Evolutionary conservation across 2,888 invertebrate species (phyloP).

Genomic region (Isotomurus palustris): DNA sequence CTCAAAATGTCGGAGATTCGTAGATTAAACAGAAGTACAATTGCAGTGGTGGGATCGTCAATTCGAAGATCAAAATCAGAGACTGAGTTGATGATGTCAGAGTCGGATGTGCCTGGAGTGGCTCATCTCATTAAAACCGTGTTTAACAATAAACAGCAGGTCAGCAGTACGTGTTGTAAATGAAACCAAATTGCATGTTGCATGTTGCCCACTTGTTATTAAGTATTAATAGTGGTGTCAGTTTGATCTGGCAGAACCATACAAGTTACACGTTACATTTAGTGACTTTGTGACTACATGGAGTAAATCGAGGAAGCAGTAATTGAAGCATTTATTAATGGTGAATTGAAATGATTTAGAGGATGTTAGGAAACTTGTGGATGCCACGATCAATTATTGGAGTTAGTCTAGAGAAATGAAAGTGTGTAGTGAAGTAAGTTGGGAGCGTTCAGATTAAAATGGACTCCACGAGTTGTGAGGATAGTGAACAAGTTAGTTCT

Average conservation of each 20-base stretch:
- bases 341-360: conserved; percentile 1
- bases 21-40: conserved; percentile 32
- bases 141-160: conserved; percentile 22
- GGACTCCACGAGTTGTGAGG: not conserved
- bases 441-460: not conserved
- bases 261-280: too few relatives aligned
- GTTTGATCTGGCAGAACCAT: too few relatives aligned
- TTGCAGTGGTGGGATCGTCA: conserved; percentile 35
- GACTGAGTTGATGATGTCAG: too few relatives aligned
- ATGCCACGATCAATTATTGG: not conserved
- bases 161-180: conserved; percentile 15
- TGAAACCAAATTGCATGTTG: too few relatives aligned
- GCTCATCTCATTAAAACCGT: conserved; percentile 38
- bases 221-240: too few relatives aligned
- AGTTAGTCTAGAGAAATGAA: not conserved
- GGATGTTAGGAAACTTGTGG: not conserved
- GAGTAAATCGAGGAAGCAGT: conserved; percentile 10
- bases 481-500: not conserved
- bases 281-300: too few relatives aligned
- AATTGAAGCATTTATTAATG: conserved; percentile 10
- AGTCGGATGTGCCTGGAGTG: conserved; percentile 38
- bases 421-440: not conserved
- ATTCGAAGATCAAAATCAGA: conserved; percentile 36
- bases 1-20: conserved; percentile 27
- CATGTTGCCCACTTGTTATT: too few relatives aligned